Evolutionary conservation across 2,113 vertebrate species (phyloP).

Genomic region (Bos indicus): DNA sequence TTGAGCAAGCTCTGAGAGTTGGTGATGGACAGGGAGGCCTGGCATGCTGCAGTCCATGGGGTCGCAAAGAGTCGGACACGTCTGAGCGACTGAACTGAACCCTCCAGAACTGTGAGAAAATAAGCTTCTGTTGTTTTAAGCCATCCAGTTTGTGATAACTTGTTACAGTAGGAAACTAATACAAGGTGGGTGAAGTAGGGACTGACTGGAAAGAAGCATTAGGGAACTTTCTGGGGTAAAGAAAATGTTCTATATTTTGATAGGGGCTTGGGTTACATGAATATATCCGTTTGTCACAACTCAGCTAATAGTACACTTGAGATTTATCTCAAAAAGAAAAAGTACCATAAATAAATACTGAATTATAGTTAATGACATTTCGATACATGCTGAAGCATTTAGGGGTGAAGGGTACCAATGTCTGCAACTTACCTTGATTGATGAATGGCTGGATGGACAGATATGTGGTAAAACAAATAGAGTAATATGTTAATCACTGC

Average conservation of each 20-base stretch:
- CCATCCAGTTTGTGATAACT: neutral
- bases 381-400: neutral
- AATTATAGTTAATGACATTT: neutral
- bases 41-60: neutral
- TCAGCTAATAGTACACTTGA: neutral
- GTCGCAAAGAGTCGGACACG: accelerated
- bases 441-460: neutral
- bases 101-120: neutral
- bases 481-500: neutral
- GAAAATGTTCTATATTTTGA: neutral
- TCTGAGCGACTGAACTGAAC: neutral
- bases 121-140: neutral
- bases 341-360: neutral
- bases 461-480: neutral
- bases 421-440: neutral
- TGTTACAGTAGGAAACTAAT: neutral
- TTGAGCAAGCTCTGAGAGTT: neutral
- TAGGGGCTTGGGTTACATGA: neutral
- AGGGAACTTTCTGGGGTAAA: neutral
- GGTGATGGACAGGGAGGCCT: neutral
- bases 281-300: neutral
- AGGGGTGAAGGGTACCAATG: neutral
- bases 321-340: neutral
- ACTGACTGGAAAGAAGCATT: neutral
- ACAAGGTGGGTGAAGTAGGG: neutral